Base-by-base conservation (phyloP, 1,140 invertebrate species). In the Scaptomyza montana region DNA sequence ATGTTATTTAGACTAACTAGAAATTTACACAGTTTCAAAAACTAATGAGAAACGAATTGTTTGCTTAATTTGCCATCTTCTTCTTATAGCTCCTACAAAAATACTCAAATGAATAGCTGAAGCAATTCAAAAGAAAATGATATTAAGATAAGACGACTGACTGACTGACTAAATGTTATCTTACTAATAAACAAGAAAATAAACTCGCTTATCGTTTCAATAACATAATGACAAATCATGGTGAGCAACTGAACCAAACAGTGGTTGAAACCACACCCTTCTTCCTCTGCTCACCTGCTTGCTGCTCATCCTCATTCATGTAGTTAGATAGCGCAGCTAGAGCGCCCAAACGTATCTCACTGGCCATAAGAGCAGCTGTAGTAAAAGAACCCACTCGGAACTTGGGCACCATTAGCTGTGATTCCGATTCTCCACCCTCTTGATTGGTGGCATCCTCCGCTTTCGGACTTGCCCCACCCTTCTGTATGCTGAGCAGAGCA, bases 371-470 rank as follows among this genome's bases (percentile, higher is more conserved):
- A 2, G 90, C 81, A 9, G 91, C 90, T 0, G 80, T 90, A 43
- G 91, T 92, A 28, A 93, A 94, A 5, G 94, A 94, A 1, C 94
- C 94, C 6, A 95, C 90, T 60, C 94, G 94, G 79, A 95, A 95
- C 67, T 93, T 93, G 33, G 93, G 93, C 13, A 93, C 90, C 51
- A 93, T 92, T 12, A 91, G 89, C 92, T 92, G 92, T 90, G 93
- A 92, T 60, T 93, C 68, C 5, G 65, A 68, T 81, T 73, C 78
- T 10, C 74, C 69, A 12, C 66, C 85, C 9, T 90, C 87, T 8
- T 2, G 33, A 30, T 28, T 33, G 33, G 25, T 5, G 1, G 19
- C 9, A 9, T 46, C 59, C n/a, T 82, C 67, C 16, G 41, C 33
- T 21, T 64, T 66, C 41, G 70, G 64, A 30, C 62, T 63, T 6